phyloP scores from a whole-genome alignment of 2,113 vertebrate species.

The Ameiurus melas region DNA sequence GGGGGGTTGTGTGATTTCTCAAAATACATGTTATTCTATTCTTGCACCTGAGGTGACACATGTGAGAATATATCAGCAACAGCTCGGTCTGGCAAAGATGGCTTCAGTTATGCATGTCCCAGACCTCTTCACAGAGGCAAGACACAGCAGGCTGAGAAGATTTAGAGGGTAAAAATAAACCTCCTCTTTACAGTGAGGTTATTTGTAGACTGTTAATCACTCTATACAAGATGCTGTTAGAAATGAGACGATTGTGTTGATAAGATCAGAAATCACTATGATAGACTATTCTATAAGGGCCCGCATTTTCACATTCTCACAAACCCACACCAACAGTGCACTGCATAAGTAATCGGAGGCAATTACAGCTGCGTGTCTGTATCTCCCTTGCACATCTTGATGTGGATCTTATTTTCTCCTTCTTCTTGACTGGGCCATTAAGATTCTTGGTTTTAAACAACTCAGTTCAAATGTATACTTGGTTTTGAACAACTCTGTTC shows the following conservation, averaged over 20 bases:
- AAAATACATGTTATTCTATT: not conserved
- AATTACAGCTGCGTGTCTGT: not conserved
- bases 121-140: not conserved
- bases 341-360: not conserved
- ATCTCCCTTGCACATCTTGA: not conserved
- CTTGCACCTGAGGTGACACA: not conserved
- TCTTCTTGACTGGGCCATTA: not conserved
- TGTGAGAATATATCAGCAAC: not conserved
- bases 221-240: not conserved
- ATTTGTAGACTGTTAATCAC: slow-evolving; percentile 7
- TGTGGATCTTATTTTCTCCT: not conserved
- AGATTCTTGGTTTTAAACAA: not conserved
- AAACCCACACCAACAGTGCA: not conserved
- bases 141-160: not conserved
- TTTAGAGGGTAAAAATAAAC: slow-evolving; percentile 13
- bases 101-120: not conserved
- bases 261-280: not conserved
- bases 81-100: not conserved
- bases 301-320: not conserved
- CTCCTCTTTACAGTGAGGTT: not conserved
- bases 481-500: not conserved
- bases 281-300: not conserved
- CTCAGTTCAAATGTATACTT: too few species aligned
- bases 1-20: not conserved
- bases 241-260: not conserved